phyloP scores from a whole-genome alignment of 2,888 invertebrate species.

The Eupelmus urozonus region DNA sequence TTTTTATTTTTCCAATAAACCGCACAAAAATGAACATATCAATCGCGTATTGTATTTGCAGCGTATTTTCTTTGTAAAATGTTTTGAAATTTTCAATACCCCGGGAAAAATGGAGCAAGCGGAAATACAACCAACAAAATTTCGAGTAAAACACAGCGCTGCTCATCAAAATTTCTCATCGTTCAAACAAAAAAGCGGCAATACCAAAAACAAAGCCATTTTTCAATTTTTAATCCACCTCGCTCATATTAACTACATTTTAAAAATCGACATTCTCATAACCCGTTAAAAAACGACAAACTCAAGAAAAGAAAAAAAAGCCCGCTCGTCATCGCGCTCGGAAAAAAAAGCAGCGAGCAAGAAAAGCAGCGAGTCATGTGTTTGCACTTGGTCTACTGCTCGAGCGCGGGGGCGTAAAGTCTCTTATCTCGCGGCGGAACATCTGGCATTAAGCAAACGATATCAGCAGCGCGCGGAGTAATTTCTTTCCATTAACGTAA shows the following conservation, averaged over 20 bases:
- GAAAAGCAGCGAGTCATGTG: neutral
- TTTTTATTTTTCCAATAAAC: neutral
- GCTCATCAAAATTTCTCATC: too few species aligned
- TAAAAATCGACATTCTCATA: neutral
- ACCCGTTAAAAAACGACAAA: neutral
- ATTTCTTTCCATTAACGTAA: constrained; percentile 33
- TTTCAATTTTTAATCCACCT: too few species aligned
- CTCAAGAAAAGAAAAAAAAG: neutral
- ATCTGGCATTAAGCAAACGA: neutral
- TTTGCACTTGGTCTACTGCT: constrained; percentile 13
- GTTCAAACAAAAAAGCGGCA: too few species aligned
- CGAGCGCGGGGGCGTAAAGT: neutral
- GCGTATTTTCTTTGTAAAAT: too few species aligned
- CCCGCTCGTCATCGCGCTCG: too few species aligned
- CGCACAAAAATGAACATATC: neutral
- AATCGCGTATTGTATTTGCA: too few species aligned
- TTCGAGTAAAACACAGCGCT: too few species aligned
- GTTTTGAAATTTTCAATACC: neutral
- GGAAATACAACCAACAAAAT: too few species aligned
- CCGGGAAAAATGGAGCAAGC: too few species aligned
- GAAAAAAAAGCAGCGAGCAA: neutral
- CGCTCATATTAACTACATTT: neutral
- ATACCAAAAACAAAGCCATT: too few species aligned
- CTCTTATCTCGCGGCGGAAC: constrained; percentile 20
- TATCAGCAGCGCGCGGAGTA: neutral